These are phyloP conservation scores for Archocentrus centrarchus DNA, from an alignment of 2,113 vertebrate species.

Conservation along the genomic window DNA sequence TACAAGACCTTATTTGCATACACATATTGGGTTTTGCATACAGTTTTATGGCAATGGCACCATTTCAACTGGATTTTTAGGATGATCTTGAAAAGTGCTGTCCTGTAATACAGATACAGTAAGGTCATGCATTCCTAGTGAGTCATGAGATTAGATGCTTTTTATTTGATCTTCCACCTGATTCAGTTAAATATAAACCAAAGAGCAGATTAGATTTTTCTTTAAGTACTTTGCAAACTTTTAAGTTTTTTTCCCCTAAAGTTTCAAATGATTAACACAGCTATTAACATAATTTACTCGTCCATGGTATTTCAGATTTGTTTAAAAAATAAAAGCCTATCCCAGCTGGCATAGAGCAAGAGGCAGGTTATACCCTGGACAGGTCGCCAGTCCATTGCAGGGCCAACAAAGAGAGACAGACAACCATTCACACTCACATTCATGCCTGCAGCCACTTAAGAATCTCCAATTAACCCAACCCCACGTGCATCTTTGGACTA, in stretches of 20 bases:
- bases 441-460: too few relatives aligned
- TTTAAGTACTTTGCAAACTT: neutral
- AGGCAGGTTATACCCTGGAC: too few relatives aligned
- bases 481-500: too few relatives aligned
- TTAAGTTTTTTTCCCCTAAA: neutral
- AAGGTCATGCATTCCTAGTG: neutral
- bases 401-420: too few relatives aligned
- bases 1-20: neutral
- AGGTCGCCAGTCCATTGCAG: too few relatives aligned
- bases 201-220: neutral
- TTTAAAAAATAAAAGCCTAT: too few relatives aligned
- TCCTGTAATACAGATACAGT: neutral
- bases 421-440: too few relatives aligned
- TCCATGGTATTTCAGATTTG: too few relatives aligned
- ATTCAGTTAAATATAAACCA: neutral
- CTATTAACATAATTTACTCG: too few relatives aligned
- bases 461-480: too few relatives aligned
- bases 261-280: neutral
- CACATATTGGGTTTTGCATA: neutral
- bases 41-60: neutral
- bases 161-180: neutral
- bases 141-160: neutral
- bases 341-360: too few relatives aligned
- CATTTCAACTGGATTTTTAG: neutral
- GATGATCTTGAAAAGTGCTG: too few relatives aligned